Base-by-base conservation (phyloP, 2,113 vertebrate genomes). In the human (Homo sapiens) region DNA sequence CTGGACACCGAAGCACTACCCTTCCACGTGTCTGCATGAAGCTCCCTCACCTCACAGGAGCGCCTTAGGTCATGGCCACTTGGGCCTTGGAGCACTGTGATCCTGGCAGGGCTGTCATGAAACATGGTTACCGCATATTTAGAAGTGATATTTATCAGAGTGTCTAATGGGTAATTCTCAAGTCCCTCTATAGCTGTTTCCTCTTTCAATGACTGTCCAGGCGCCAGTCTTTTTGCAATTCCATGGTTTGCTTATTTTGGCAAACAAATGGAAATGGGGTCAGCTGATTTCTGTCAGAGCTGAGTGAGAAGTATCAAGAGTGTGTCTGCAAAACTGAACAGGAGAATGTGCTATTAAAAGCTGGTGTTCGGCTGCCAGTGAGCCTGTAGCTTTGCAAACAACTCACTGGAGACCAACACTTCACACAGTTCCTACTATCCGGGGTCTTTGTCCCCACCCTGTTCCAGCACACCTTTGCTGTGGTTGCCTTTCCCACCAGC, bases 211-310 rank as follows among this genome's bases (percentile, higher is more conserved):
- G 8, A 72, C 50, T 97, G 57, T 86, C 90, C 35, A 48, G 97
- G 75, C 0, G 0, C 32, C 35, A 22, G 32, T 81, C 83, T 81
- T 79, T 82, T 86, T 73, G 84, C 38, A 82, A 3, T 83, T 80
- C 61, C n/a, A 12, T n/a, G 43, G 66, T 75, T n/a, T 55, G 90
- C 86, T 96, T 94, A 45, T 89, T 95, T 96, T 90, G 96, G 92
- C 50, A 82, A 86, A 98, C 80, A 45, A 38, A 73, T 61, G 72
- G 45, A 92, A 48, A 84, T 76, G 38, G 48, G 70, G 75, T 87
- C 75, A 50, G 64, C 70, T 40, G 72, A 75, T 75, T 64, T 90
- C 64, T 64, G 38, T 94, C 55, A 23, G 43, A 57, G 40, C 75
- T 55, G 50, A 78, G 70, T 52, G n/a, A 76, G 70, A 96, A 93